Percentiles rank a stretch among this genome's conserved stretches.
Conservation (phyloP, 2,113 vertebrate species). For the Poeciliopsis turrubarensis region DNA sequence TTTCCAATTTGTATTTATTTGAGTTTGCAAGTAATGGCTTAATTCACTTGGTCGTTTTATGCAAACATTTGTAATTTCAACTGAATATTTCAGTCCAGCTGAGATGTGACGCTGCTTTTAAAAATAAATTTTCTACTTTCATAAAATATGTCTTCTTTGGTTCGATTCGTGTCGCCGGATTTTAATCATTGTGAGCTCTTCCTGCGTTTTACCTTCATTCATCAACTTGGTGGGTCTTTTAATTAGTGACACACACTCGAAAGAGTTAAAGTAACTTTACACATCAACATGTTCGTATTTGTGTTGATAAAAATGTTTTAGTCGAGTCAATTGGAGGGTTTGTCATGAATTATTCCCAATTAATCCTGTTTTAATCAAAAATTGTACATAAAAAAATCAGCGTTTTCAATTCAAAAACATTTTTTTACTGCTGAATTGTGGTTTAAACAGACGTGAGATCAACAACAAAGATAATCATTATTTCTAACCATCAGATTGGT, state of each 20-base stretch:
- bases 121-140: constrained; percentile 49
- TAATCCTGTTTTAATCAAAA: too few species aligned
- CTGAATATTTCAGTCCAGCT: background rate
- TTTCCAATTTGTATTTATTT: constrained; percentile 16
- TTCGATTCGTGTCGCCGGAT: background rate
- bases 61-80: background rate
- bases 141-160: background rate
- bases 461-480: too few species aligned
- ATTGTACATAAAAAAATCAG: too few species aligned
- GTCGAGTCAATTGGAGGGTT: too few species aligned
- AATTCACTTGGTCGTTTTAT: too few species aligned
- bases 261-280: too few species aligned
- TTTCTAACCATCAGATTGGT: too few species aligned
- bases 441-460: too few species aligned
- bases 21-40: background rate
- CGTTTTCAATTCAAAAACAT: too few species aligned
- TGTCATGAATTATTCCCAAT: too few species aligned
- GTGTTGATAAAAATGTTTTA: background rate
- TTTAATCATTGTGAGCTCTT: background rate
- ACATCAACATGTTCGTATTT: background rate
- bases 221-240: background rate
- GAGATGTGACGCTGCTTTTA: constrained; percentile 17
- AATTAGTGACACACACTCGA: background rate
- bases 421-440: too few species aligned
- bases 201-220: background rate